Percentiles rank a stretch among this genome's conserved stretches.
phyloP scores from a whole-genome alignment of 2,113 vertebrate species.

The Archocentrus centrarchus region DNA sequence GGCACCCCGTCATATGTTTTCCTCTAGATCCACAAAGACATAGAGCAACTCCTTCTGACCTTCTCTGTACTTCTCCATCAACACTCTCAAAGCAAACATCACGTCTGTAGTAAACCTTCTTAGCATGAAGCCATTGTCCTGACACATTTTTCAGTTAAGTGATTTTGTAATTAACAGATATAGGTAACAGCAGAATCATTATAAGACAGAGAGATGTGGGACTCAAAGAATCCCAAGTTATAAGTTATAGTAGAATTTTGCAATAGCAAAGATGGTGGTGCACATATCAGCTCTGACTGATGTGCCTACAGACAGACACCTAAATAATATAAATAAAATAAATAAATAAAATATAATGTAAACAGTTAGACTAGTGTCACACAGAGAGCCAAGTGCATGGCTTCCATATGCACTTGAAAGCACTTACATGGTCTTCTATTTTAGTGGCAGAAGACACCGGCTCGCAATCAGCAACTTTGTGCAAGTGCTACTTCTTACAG shows the following conservation, averaged over 20 bases:
- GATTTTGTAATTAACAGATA: neutral
- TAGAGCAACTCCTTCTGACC: neutral
- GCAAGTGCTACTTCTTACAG: neutral
- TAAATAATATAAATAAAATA: neutral
- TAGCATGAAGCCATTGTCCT: neutral
- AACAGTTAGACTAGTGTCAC: neutral
- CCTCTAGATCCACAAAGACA: neutral
- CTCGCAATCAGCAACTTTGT: conserved; percentile 16
- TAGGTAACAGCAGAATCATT: neutral
- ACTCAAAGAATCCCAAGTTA: neutral
- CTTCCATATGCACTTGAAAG: neutral
- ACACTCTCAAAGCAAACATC: neutral
- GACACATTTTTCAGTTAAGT: neutral
- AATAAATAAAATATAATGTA: too few relatives aligned
- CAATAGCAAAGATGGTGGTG: neutral
- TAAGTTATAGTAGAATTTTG: neutral
- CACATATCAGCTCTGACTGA: too few relatives aligned
- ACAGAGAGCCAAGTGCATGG: neutral
- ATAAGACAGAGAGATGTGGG: neutral
- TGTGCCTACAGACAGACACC: neutral
- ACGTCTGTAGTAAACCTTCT: neutral
- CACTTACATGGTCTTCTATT: neutral
- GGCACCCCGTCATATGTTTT: neutral
- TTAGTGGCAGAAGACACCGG: neutral
- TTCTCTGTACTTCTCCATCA: neutral